Conservation (phyloP, 2,113 vertebrate species). For the Dasyprocta punctata region DNA sequence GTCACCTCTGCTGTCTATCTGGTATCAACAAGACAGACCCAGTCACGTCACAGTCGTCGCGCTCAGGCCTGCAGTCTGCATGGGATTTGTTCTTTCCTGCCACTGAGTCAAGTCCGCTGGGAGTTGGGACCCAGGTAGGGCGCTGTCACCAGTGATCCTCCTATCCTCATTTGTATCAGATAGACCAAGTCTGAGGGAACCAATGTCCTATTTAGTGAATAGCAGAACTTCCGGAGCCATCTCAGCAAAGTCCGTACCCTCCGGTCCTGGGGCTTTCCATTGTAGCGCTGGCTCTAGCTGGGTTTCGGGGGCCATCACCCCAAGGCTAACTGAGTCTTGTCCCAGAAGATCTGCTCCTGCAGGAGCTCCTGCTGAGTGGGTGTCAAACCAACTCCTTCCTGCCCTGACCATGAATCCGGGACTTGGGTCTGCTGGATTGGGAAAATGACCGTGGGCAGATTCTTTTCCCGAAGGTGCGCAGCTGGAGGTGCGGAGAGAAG, state of each 20-base stretch:
- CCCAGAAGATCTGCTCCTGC: background rate
- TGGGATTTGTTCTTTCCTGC: background rate
- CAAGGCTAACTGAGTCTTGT: background rate
- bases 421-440: background rate
- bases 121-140: background rate
- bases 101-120: background rate
- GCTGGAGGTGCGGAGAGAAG: background rate
- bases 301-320: too few relatives aligned
- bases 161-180: background rate
- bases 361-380: background rate
- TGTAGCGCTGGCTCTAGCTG: background rate
- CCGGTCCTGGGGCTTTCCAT: background rate
- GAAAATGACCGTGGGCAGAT: background rate
- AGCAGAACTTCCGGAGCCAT: background rate
- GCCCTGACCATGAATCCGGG: background rate
- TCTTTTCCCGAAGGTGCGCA: background rate
- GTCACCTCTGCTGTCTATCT: background rate
- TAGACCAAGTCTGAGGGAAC: background rate
- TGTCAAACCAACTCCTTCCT: background rate
- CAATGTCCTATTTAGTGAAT: background rate
- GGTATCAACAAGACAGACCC: background rate
- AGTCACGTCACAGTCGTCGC: background rate
- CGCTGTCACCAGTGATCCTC: background rate
- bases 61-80: background rate
- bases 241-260: background rate